Base-by-base conservation (phyloP, 2,888 invertebrate species). In the Serripes groenlandicus region DNA sequence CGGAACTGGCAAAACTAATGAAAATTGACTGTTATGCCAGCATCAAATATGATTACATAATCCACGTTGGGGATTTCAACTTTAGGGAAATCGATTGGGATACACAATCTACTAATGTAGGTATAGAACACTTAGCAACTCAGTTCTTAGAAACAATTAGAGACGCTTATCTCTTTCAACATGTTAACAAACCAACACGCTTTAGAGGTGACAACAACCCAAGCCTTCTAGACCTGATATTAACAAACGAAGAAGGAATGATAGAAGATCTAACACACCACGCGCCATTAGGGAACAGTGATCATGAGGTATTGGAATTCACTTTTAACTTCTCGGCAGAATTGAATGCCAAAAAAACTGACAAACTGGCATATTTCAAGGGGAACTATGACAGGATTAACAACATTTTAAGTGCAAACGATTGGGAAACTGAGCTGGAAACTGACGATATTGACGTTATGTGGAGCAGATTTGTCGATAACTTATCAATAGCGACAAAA, bases 391-490 rank as follows among this genome's bases (percentile, higher is more conserved):
- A 62, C n/a, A 62, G 18, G n/a, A 62, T 62, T 21, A 15, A 34
- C 18, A 21, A 34, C 7, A 34, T 34, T 34, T 34, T 62, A 15
- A 34, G 34, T 21, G 7, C n/a, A 34, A 23, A 34, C 30, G 34
- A 62, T n/a, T 62, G 62, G 62, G 30, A 62, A 32, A 23, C 11
- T 34, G 62, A 62, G 34, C 34, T 62, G 9, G 23, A 32, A 15
- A n/a, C 32, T 62, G 62, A 32, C n/a, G 34, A 30, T 62, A 34
- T 62, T 62, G 62, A 62, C 21, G 62, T 34, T 15, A 23, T 62
- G n/a, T 62, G 62, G 62, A n/a, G n/a, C 21, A 62, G n/a, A 23
- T 62, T 62, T 62, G 62, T 34, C 62, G 62, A 62, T n/a, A n/a
- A 34, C 32, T 23, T 62, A 32, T 21, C 15, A n/a, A 62, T 34